phyloP scores from a whole-genome alignment of 2,113 vertebrate species.

The Sinosuthora webbiana region DNA sequence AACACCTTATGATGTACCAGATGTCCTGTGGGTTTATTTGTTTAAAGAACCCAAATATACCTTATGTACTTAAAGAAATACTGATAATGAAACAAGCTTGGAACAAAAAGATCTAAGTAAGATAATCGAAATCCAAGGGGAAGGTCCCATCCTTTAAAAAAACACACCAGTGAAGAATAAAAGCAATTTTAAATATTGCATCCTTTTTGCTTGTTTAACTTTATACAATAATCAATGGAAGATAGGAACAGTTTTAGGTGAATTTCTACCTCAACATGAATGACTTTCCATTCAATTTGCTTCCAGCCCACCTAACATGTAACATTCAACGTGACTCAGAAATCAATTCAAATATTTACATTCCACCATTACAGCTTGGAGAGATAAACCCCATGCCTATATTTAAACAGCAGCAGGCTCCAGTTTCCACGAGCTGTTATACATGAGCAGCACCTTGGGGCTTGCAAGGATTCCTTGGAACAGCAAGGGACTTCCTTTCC shows the following conservation, averaged over 20 bases:
- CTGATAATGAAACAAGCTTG: not conserved
- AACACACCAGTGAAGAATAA: not conserved
- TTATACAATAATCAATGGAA: not conserved
- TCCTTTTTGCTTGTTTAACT: not conserved
- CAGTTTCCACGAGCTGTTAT: not conserved
- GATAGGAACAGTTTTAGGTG: not conserved
- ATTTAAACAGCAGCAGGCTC: not conserved
- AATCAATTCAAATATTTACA: conserved; percentile 59
- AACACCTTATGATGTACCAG: not conserved
- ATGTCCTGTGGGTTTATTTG: not conserved
- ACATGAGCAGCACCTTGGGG: not conserved
- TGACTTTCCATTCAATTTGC: not conserved
- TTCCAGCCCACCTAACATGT: not conserved
- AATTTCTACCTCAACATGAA: not conserved
- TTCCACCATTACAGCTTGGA: conserved; percentile 32
- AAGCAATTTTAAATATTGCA: not conserved
- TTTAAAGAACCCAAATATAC: not conserved
- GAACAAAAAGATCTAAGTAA: not conserved
- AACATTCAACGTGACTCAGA: not conserved
- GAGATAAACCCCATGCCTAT: not conserved
- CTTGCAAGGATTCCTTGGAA: not conserved
- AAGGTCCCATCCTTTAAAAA: not conserved
- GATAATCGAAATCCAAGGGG: not conserved
- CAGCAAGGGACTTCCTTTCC: not conserved
- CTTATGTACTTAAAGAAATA: not conserved